These are phyloP conservation scores for Typhlichthys eigenmanni DNA, from an alignment of 2,797 vertebrate genomes.

Conservation along the genomic window DNA sequence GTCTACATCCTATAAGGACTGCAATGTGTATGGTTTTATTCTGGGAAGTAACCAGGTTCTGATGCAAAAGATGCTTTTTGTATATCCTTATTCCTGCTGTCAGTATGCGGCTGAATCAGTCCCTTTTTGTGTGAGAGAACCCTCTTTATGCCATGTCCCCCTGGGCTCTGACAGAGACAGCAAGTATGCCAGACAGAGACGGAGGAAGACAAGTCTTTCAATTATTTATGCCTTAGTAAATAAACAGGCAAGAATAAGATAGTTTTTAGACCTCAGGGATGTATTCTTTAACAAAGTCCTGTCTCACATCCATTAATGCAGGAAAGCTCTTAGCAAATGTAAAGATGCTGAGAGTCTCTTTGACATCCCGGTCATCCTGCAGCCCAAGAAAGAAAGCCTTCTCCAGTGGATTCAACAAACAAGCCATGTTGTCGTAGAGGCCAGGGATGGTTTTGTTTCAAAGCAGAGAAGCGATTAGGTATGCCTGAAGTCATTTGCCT, in stretches of 20 bases:
- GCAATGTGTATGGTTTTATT: conserved; percentile 11
- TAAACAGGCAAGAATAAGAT: conserved; percentile 39
- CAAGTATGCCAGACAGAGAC: conserved; percentile 19
- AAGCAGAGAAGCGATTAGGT: conserved; percentile 33
- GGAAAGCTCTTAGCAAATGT: conserved; percentile 56
- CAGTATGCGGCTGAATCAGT: conserved; percentile 15
- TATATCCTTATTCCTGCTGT: conserved; percentile 5
- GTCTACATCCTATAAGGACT: not conserved
- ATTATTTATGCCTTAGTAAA: conserved; percentile 38
- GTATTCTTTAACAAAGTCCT: conserved; percentile 22
- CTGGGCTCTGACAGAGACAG: conserved; percentile 28
- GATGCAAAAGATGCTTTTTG: conserved; percentile 16
- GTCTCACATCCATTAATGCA: conserved; percentile 47
- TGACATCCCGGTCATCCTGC: no score
- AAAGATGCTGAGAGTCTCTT: conserved; percentile 37
- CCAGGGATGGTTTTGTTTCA: conserved; percentile 36
- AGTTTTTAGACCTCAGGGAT: conserved; percentile 54
- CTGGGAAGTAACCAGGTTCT: conserved; percentile 1
- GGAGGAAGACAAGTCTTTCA: conserved; percentile 27
- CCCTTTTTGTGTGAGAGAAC: conserved; percentile 27
- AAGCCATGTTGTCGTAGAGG: not conserved
- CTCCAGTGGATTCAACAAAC: conserved; percentile 11
- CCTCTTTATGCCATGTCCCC: conserved; percentile 17
- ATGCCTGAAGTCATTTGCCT: conserved; percentile 38
- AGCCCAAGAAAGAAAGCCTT: conserved; percentile 37